Conservation (phyloP, 2,113 vertebrate genomes). For the Cyanoramphus novaezelandiae region DNA sequence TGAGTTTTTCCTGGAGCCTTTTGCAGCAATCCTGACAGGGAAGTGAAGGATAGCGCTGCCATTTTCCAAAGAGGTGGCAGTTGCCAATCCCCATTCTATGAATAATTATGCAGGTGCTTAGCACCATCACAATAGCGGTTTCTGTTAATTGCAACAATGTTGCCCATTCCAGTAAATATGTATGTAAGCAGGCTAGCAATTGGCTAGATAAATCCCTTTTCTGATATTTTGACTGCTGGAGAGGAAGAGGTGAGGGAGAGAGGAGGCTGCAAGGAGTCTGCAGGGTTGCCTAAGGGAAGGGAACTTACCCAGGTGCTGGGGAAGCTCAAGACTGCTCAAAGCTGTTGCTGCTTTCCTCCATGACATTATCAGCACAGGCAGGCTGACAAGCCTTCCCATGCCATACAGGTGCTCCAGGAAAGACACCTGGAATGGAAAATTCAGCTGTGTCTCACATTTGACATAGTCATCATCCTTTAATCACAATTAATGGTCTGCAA, state of each 20-base stretch:
- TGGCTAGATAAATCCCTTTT: neutral
- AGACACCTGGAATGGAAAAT: fast-evolving
- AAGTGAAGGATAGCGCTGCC: fast-evolving
- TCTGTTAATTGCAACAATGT: neutral
- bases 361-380: neutral
- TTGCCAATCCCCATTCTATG: fast-evolving
- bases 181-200: neutral
- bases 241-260: neutral
- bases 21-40: neutral
- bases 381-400: neutral
- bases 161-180: neutral
- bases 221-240: neutral
- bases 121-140: fast-evolving
- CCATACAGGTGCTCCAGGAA: neutral
- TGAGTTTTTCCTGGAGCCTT: neutral
- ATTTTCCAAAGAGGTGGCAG: neutral
- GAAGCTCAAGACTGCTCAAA: fast-evolving
- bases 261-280: neutral
- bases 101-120: fast-evolving
- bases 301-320: neutral
- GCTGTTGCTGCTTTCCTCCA: neutral
- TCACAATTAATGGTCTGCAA: neutral
- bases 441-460: neutral
- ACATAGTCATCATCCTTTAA: neutral
- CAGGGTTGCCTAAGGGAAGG: neutral